A percentile compares a stretch with the other conserved stretches of the same genome.
phyloP scores from a whole-genome alignment of 2,113 vertebrate genomes.

The Lasiurus cinereus region DNA sequence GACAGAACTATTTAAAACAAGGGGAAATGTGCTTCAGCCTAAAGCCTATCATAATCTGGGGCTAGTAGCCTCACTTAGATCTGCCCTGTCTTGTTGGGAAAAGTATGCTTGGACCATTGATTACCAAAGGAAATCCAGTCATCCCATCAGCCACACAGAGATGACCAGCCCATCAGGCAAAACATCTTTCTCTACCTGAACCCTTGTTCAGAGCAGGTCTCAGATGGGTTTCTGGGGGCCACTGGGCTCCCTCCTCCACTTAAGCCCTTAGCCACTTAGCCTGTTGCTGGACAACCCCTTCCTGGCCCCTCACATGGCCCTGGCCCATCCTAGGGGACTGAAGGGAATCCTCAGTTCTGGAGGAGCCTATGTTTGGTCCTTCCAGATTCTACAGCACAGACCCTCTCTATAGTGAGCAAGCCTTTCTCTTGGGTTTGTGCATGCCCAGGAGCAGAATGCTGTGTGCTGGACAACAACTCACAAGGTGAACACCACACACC shows the following conservation, averaged over 20 bases:
- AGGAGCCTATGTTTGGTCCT: not conserved
- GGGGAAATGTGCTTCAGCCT: not conserved
- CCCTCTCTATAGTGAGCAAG: not conserved
- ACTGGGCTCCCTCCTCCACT: not conserved
- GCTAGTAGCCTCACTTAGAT: fast-evolving
- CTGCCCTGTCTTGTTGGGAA: fast-evolving
- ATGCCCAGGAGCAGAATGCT: not conserved
- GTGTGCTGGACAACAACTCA: fast-evolving
- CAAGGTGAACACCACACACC: not conserved
- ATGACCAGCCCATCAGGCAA: not conserved
- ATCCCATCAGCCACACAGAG: not conserved
- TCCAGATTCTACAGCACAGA: not conserved
- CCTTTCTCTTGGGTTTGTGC: not conserved
- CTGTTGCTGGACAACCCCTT: not conserved
- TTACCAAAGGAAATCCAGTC: not conserved
- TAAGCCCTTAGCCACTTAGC: fast-evolving
- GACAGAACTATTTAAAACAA: not conserved
- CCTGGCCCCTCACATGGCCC: not conserved
- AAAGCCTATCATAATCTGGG: not conserved
- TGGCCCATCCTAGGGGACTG: not conserved
- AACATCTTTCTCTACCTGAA: not conserved
- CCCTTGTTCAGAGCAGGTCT: not conserved
- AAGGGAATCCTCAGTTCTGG: not conserved
- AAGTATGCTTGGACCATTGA: fast-evolving
- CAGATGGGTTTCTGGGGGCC: not conserved